Base-by-base conservation (phyloP, 2,888 invertebrate genomes). In the Dolichomitus sp. region DNA sequence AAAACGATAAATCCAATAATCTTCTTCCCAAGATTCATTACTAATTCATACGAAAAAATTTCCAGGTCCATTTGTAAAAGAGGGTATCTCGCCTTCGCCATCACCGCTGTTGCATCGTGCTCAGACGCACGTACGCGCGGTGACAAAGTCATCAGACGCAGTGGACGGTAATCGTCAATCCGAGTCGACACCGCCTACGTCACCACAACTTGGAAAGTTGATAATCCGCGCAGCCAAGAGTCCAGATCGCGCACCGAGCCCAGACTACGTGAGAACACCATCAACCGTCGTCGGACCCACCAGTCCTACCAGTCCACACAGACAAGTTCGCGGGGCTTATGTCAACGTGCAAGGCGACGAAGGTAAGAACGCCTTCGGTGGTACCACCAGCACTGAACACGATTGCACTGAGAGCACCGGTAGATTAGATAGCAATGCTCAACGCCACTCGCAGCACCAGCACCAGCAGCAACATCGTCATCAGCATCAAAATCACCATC, bases 281-380 rank as follows among this genome's bases (percentile, higher is more conserved):
- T 94, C 95, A 89, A 96, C 95, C 73, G 96, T 96, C 85, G 96
- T 96, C 85, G 95, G 95, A 72, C 96, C 96, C 69, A 94, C 91
- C 72, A 93, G 93, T 82, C 94, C 94, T 33, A 94, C 93, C 72
- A 91, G 93, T 93, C 94, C 88, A 89, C 94, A 89, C 90, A 93
- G 90, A 90, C 94, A 91, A 86, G 88, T 93, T 42, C 93, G 94
- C 85, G 96, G 96, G 87, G 96, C 96, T 86, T 96, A 96, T 94
- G 96, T 96, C 92, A 96, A 96, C 95, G 95, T 97, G 91, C 96
- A 96, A 93, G 96, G 96, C 94, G 95, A 95, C 94, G 95, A 96
- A 96, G 96, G 96, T 96, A 96, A 96, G 96, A 94, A 88, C 79
- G 83, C 84, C 75, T 75, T 81, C 42, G 77, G 80, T 74, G 66